Evolutionary conservation across 1,140 invertebrate species (phyloP).

Genomic region (Euura lappo): DNA sequence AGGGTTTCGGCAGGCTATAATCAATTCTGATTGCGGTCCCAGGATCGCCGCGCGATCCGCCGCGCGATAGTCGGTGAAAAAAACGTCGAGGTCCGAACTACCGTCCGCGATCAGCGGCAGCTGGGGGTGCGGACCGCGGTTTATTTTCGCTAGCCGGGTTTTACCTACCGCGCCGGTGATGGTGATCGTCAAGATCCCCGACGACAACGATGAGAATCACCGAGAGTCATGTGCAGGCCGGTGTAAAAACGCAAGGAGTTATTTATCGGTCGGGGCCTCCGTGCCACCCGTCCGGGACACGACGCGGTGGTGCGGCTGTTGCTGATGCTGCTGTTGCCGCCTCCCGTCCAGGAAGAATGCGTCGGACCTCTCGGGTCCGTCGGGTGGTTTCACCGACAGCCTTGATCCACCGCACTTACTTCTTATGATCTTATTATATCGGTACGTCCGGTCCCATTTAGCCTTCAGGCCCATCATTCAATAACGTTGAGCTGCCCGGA

Average conservation of each 20-base stretch:
- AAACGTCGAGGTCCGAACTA: conserved; percentile 46
- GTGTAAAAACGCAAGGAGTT: conserved; percentile 45
- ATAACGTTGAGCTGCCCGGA: conserved; percentile 51
- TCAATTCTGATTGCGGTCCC: conserved; percentile 61
- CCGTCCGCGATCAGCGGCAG: conserved; percentile 32
- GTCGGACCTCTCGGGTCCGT: conserved; percentile 20
- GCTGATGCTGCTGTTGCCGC: neutral
- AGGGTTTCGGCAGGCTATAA: conserved; percentile 61
- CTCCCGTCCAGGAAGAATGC: conserved; percentile 27
- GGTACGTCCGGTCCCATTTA: conserved; percentile 58
- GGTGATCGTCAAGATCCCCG: too few species aligned
- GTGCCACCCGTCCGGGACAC: conserved; percentile 19
- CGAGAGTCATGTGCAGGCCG: neutral
- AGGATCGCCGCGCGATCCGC: conserved; percentile 53
- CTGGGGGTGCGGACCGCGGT: neutral
- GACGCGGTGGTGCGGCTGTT: neutral
- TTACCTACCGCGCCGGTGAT: neutral
- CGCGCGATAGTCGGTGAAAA: conserved; percentile 51
- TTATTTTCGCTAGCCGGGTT: conserved; percentile 22
- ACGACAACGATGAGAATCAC: too few species aligned
- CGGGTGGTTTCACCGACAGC: conserved; percentile 30
- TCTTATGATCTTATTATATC: conserved; percentile 51
- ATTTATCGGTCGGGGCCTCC: conserved; percentile 44
- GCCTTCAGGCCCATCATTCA: conserved; percentile 59
- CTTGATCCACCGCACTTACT: conserved; percentile 50